Conservation (phyloP, 2,888 invertebrate genomes). For the Thysanoteuthis rhombus region DNA sequence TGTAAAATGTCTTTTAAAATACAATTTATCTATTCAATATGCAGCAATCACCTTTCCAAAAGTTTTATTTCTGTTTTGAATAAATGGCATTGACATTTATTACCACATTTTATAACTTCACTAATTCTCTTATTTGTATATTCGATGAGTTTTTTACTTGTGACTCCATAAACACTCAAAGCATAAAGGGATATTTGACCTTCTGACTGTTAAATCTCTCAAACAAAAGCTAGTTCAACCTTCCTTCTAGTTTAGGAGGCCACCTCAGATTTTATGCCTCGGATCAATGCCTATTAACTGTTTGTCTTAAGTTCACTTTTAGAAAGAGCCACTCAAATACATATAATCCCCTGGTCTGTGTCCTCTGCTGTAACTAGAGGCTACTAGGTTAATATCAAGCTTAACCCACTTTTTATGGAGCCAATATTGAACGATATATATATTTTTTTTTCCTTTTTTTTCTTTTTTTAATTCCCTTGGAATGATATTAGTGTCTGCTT, state of each 20-base stretch:
- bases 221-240: neutral
- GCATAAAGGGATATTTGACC: neutral
- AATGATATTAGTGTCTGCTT: neutral
- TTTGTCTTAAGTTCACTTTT: neutral
- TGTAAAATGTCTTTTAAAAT: neutral
- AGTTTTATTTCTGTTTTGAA: neutral
- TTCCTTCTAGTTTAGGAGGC: neutral
- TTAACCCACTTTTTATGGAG: neutral
- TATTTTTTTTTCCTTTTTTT: neutral
- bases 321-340: neutral
- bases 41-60: neutral
- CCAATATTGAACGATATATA: neutral
- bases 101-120: neutral
- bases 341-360: neutral
- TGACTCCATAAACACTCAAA: neutral
- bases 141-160: neutral
- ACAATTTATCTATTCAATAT: neutral
- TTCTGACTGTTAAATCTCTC: neutral
- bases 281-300: neutral
- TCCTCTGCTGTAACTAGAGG: neutral
- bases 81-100: neutral
- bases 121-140: neutral
- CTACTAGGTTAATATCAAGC: neutral
- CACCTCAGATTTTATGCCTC: neutral
- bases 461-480: neutral